phyloP scores from a whole-genome alignment of 1,140 invertebrate genomes.

The Antheraea mylitta region DNA sequence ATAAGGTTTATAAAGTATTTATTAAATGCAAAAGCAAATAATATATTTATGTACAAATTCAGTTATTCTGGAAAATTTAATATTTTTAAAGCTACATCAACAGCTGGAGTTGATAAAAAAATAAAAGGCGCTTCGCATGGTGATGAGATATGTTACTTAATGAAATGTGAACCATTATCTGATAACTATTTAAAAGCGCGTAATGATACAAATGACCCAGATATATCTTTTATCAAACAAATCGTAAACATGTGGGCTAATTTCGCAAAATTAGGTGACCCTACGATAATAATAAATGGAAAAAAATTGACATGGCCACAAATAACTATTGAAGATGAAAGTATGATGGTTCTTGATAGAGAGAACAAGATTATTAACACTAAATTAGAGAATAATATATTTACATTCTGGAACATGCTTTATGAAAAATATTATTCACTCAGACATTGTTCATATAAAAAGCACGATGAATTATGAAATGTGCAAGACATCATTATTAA shows the following conservation, averaged over 20 bases:
- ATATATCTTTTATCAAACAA: slow-evolving; percentile 54
- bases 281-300: slow-evolving; percentile 38
- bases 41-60: slow-evolving; percentile 62
- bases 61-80: slow-evolving; percentile 58
- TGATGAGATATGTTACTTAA: slow-evolving; percentile 65
- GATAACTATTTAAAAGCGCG: slow-evolving; percentile 52
- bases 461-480: slow-evolving; percentile 35
- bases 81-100: slow-evolving; percentile 47
- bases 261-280: slow-evolving; percentile 71
- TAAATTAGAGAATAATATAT: slow-evolving; percentile 43
- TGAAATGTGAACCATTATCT: slow-evolving; percentile 60
- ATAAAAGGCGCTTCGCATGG: slow-evolving; percentile 58
- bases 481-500: too few species aligned
- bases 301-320: slow-evolving; percentile 46
- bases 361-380: slow-evolving; percentile 35
- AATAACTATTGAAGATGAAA: slow-evolving; percentile 41
- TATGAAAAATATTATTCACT: slow-evolving; percentile 47
- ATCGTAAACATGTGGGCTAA: slow-evolving; percentile 70
- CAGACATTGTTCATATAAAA: slow-evolving; percentile 29
- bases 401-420: slow-evolving; percentile 56
- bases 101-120: slow-evolving; percentile 31
- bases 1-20: slow-evolving; percentile 50
- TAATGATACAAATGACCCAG: slow-evolving; percentile 33
- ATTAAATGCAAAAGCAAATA: slow-evolving; percentile 21
- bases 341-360: slow-evolving; percentile 47